Evolutionary conservation across 2,113 vertebrate genomes (phyloP), one percentile per base, ranked within the genome.

Genomic region (Gasterosteus aculeatus): DNA sequence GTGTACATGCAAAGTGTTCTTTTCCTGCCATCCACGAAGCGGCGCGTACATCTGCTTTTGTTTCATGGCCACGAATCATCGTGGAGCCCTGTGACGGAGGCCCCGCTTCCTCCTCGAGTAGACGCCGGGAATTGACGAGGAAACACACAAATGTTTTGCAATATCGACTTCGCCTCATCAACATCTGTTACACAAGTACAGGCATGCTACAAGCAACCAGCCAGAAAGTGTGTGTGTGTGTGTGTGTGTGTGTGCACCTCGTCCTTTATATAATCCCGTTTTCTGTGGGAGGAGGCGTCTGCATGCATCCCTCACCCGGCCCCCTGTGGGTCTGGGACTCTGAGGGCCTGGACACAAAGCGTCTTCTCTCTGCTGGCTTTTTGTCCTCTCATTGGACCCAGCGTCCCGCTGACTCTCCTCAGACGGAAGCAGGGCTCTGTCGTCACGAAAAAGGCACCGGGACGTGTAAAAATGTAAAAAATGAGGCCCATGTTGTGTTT

Each of bases 341-440:
- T 46, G 57, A 61, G 78, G 64, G 68, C 57, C 42, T 42, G 35
- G 75, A 82, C 78, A 73, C 84, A 84, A 83, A 82, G 80, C 61
- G 63, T 60, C 73, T 84, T 74, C 74, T 44, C 66, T 84, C 53
- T 44, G 62, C 72, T 86, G 77, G 85, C 88, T 82, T 88, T 26
- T 78, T 89, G 71, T 79, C 61, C 72, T 42, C 51, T 54, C 18
- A 58, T 64, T 82, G 73, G 41, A 46, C 70, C 61, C 29, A 70
- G 75, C 22, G 60, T 74, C 62, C 15, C 3, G 1, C 35, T 57
- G 75, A 80, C 81, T 76, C 61, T 63, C 60, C 81, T 81, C 69
- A 76, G 60, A 80, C 67, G 10, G 68, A 26, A 26, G 22, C 22
- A 35, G 33, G 38, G 57, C 74, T 57, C 44, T 5, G 1, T 22